Conservation (phyloP, 2,888 invertebrate species). For the Mythimna vitellina region DNA sequence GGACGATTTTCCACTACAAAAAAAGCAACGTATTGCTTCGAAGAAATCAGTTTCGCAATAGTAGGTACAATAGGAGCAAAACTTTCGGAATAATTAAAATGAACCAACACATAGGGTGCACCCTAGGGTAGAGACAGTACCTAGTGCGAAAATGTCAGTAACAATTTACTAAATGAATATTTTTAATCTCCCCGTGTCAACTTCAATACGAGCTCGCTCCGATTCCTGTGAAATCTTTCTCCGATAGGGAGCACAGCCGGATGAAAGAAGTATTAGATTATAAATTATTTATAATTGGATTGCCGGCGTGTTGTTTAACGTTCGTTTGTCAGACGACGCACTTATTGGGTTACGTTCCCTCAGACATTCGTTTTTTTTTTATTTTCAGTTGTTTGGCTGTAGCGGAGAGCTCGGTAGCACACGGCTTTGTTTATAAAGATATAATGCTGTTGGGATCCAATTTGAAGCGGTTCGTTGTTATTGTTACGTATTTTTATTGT, state of each 20-base stretch:
- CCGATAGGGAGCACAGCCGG: conserved; percentile 44
- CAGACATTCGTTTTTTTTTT: conserved; percentile 59
- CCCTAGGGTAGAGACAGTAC: neutral
- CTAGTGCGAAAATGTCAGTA: conserved; percentile 3
- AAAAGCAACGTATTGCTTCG: no score
- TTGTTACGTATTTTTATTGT: neutral
- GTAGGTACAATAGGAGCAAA: no score
- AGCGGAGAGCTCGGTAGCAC: conserved; percentile 17
- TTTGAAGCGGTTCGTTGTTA: conserved; percentile 22
- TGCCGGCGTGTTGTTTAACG: conserved; percentile 58
- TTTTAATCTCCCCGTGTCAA: conserved; percentile 23
- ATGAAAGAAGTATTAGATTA: conserved; percentile 67
- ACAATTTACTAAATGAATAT: conserved; percentile 6
- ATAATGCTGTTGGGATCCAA: conserved; percentile 42
- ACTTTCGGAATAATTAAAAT: no score
- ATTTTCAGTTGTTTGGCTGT: conserved; percentile 40
- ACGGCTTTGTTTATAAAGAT: conserved; percentile 40
- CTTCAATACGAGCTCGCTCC: conserved; percentile 12
- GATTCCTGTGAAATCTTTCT: conserved; percentile 17
- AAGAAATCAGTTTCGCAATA: no score
- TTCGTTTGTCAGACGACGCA: conserved; percentile 61
- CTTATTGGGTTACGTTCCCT: conserved; percentile 61
- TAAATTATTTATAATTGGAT: conserved; percentile 71
- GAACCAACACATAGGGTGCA: neutral
- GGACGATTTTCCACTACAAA: no score